These are phyloP conservation scores for Cynopterus brachyotis DNA, from an alignment of 2,113 vertebrate species.

Conservation along the genomic window DNA sequence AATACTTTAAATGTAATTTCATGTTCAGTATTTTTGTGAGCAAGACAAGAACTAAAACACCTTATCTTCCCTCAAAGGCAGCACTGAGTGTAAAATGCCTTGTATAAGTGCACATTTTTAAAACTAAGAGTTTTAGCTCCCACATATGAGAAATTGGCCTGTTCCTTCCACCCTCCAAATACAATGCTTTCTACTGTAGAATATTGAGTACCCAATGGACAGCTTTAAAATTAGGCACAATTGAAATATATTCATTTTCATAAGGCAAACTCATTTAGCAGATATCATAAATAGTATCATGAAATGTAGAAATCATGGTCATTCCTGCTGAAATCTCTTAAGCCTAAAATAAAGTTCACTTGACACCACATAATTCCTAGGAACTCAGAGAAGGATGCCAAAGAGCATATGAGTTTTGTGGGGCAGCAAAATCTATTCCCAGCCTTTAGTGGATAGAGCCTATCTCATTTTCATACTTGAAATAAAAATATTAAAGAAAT, in stretches of 20 bases:
- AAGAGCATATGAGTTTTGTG: background rate
- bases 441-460: background rate
- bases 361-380: background rate
- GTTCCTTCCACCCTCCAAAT: background rate
- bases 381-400: background rate
- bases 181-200: background rate
- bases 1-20: slow-evolving; percentile 44
- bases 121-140: background rate
- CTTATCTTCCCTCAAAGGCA: background rate
- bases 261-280: background rate
- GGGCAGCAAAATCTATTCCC: background rate
- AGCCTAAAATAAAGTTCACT: background rate
- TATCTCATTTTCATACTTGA: background rate
- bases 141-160: background rate
- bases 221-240: background rate
- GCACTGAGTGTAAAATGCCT: background rate
- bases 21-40: slow-evolving; percentile 9
- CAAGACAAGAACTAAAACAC: background rate
- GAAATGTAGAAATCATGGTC: background rate
- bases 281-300: background rate
- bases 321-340: background rate
- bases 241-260: background rate
- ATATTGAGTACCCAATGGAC: background rate
- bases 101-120: background rate
- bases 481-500: background rate